Percentiles rank a stretch among this genome's conserved stretches.
phyloP scores from a whole-genome alignment of 2,888 invertebrate species.

The Psococerastis gibbosa region DNA sequence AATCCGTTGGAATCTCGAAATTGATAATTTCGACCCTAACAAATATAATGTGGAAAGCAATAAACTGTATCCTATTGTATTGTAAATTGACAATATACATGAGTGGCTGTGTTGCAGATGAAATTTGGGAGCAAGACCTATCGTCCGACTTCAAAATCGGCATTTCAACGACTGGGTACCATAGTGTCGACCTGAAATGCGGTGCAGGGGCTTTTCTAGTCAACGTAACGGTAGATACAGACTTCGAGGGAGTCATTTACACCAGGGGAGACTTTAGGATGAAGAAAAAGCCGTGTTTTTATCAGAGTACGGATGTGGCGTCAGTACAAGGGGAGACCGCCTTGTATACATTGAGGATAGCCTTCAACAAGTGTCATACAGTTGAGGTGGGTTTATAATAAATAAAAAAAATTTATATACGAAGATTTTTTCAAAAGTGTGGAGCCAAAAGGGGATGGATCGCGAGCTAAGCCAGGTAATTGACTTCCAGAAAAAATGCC shows the following conservation, averaged over 20 bases:
- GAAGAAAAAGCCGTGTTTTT: constrained; percentile 34
- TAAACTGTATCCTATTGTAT: too few relatives aligned
- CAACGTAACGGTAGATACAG: constrained; percentile 18
- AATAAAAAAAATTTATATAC: too few relatives aligned
- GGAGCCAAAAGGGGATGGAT: too few relatives aligned
- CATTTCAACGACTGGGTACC: constrained; percentile 34
- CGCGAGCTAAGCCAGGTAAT: too few relatives aligned
- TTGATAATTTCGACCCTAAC: too few relatives aligned
- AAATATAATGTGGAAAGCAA: too few relatives aligned
- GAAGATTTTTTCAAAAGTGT: too few relatives aligned
- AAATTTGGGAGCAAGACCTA: constrained; percentile 33
- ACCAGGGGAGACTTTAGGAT: constrained; percentile 39
- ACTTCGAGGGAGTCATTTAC: constrained; percentile 39
- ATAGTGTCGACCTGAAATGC: constrained; percentile 35
- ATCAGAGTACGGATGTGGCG: constrained; percentile 26
- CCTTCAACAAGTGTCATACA: constrained; percentile 36
- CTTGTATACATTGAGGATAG: constrained; percentile 33
- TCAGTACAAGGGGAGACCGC: constrained; percentile 20
- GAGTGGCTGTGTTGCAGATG: too few relatives aligned
- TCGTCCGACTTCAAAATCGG: constrained; percentile 36
- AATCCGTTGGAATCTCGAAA: too few relatives aligned
- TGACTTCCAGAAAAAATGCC: too few relatives aligned
- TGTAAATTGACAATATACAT: too few relatives aligned
- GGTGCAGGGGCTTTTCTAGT: constrained; percentile 35
- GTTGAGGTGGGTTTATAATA: constrained; percentile 25